Percentiles rank a stretch among this genome's conserved stretches.
Conservation (phyloP, 2,888 invertebrate genomes). For the Horisme vitalbata region DNA sequence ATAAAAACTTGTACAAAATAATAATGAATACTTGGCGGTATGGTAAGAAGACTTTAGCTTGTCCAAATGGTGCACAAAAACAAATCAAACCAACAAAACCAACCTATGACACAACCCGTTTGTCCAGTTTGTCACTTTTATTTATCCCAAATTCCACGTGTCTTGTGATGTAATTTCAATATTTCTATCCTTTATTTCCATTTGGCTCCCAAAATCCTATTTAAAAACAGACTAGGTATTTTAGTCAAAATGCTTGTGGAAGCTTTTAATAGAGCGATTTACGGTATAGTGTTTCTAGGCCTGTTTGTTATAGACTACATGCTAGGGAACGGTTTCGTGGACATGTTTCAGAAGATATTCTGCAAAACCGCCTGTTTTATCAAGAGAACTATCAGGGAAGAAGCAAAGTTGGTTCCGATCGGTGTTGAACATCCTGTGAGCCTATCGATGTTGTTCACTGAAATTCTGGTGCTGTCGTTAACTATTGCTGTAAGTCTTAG, state of each 20-base stretch:
- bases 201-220: too few species aligned
- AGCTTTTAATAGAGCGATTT: slow-evolving; percentile 37
- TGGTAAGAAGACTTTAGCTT: too few species aligned
- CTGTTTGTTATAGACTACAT: slow-evolving; percentile 56
- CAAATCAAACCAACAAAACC: too few species aligned
- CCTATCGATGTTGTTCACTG: slow-evolving; percentile 49
- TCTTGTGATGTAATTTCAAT: neutral
- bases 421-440: slow-evolving; percentile 42
- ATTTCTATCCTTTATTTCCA: neutral
- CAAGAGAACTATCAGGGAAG: slow-evolving; percentile 49
- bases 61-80: too few species aligned
- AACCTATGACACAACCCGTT: too few species aligned
- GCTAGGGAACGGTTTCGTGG: slow-evolving; percentile 61
- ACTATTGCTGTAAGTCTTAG: slow-evolving; percentile 58
- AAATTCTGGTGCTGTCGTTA: slow-evolving; percentile 51
- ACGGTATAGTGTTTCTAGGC: slow-evolving; percentile 45
- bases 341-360: slow-evolving; percentile 44
- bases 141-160: slow-evolving; percentile 5
- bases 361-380: slow-evolving; percentile 56
- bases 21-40: too few species aligned
- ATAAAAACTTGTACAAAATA: too few species aligned
- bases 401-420: slow-evolving; percentile 38
- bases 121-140: neutral
- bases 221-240: neutral
- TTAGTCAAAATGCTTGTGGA: slow-evolving; percentile 45